Evolutionary conservation across 2,797 vertebrate species (phyloP), one percentile per base, ranked within the genome.

Genomic region (Astyanax mexicanus): DNA sequence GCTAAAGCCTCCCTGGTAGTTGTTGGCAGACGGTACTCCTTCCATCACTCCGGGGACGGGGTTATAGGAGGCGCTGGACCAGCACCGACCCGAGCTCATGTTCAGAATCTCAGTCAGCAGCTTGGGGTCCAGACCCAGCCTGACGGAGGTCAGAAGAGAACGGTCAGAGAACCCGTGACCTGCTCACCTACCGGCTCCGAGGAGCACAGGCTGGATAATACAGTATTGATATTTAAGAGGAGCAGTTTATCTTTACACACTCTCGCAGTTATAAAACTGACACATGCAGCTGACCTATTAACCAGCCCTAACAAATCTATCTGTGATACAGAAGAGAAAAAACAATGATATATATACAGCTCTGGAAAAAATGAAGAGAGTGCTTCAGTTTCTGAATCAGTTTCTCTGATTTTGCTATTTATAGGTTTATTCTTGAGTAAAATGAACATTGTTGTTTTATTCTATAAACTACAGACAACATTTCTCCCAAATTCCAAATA

Each of bases 71-170:
- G 98, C 96, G 72, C 97, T 98, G 87, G 97, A 98, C 97, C 97
- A 99, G 84, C 97, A 98, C n/a, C 95, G 95, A 67, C 97, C 96
- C 38, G 96, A 99, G 81, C 97, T 98, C 96, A 98, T 98, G 90
- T 99, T 99, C 80, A 99, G 87, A 87, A 99, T 96, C 94, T 96
- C 94, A 66, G 97, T 93, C 94, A 99, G 86, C 40, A 98, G 93
- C 86, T 98, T 97, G 40, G 97, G 97, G 87, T 98, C 97, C 87
- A 98, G 95, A 80, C 98, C 98, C 88, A 98, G 94, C 91, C 97
- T 99, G 92, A 85, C 95, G 90, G 67, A 86, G 93, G 90, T 90
- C 82, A 88, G 89, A 93, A 86, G 84, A 78, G 25, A 83, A 62
- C 78, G 60, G 37, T 86, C 58, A 79, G 49, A 65, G 13, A 40